Evolutionary conservation across 2,888 invertebrate genomes (phyloP).

Genomic region (Nemotelus pantherinus): DNA sequence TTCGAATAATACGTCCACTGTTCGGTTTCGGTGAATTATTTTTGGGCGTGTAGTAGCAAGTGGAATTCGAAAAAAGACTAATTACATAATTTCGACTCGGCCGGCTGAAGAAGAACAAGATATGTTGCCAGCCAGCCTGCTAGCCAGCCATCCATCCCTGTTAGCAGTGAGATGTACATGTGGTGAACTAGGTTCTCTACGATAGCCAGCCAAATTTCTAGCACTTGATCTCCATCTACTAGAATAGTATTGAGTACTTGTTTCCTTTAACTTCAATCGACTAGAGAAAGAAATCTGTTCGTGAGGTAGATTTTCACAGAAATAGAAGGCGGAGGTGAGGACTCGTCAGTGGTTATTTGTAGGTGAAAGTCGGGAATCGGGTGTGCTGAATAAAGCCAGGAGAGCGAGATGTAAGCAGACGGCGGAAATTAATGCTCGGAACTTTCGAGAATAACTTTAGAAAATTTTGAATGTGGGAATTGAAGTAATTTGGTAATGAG

Average conservation of each 20-base stretch:
- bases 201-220: slow-evolving; percentile 2
- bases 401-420: no score
- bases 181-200: not conserved
- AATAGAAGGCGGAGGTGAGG: no score
- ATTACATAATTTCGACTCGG: slow-evolving; percentile 35
- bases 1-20: not conserved
- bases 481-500: no score
- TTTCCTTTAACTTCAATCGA: not conserved
- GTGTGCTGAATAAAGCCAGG: no score
- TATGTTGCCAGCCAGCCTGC: slow-evolving; percentile 1
- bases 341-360: no score
- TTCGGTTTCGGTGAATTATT: slow-evolving; percentile 33
- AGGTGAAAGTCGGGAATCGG: no score
- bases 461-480: no score
- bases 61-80: slow-evolving; percentile 35
- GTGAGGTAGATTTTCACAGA: no score
- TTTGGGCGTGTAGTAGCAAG: slow-evolving; percentile 6
- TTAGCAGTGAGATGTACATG: no score
- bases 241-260: slow-evolving; percentile 8
- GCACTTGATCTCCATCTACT: slow-evolving; percentile 23
- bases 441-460: no score
- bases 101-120: slow-evolving; percentile 15
- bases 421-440: no score
- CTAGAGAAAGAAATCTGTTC: not conserved
- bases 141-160: not conserved